Conservation (phyloP, 2,113 vertebrate species). For the human region GRCh38 chr12:20563001-20563500, state of each 20-base stretch:
- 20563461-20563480: not conserved
- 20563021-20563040: not conserved
- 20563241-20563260: constrained; percentile 19
- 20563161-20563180: not conserved
- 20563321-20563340: constrained; percentile 10
- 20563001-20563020: not conserved
- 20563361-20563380: not conserved
- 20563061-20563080: not conserved
- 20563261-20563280: constrained; percentile 12
- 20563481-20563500: not conserved
- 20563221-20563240: not conserved
- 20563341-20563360: constrained; percentile 18
- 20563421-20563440: not conserved
- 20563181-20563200: not conserved
- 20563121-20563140: not conserved
- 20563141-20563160: not conserved
- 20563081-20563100: not conserved
- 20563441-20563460: not conserved
- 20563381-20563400: not conserved
- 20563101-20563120: not conserved
- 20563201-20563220: not conserved
- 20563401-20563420: not conserved
- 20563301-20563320: not conserved
- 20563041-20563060: not conserved
- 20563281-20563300: constrained; percentile 3